Base-by-base conservation (phyloP, 2,113 vertebrate species). In the Vulpes ferrilata region DNA sequence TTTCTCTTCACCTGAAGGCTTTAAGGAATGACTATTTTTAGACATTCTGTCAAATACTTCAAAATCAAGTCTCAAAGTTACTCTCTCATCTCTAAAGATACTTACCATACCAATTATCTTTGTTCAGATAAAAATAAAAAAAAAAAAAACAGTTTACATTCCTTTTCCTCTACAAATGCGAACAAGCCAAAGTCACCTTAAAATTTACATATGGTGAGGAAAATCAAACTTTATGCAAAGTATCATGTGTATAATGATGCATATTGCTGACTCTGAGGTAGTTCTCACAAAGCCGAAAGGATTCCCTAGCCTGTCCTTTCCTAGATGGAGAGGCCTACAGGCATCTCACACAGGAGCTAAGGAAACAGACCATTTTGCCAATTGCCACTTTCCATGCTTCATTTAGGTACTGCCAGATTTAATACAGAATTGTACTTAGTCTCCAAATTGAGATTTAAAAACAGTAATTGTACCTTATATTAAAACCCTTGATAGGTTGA, bases 201-300 rank as follows among this genome's bases (percentile, higher is more conserved):
- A 93, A 96, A 97, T 96, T 88, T 88, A 76, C 71, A 96, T 0
- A 1, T 51, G 35, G 79, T 97, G 62, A 96, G 97, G 91, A 96
- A 97, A 98, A 84, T n/a, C 80, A 90, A 74, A 27, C 48, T 88
- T 97, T 87, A 65, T 96, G 86, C 57, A 91, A 83, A 91, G 71
- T 97, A 32, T 96, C 96, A 88, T 96, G 94, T 78, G 88, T 93
- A 97, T 97, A 97, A 95, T 97, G 92, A 95, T 93, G 74, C 74
- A 98, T 95, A 98, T 97, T 97, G 60, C 83, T 88, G 94, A 97
- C 83, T 78, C 81, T 98, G 92, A 97, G 94, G 97, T 89, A 98
- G 90, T 98, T 97, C 59, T 97, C 92, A 92, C 60, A 91, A 71
- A 98, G 90, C 83, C 95, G 98, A 93, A 96, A 76, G 90, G 96